phyloP scores from a whole-genome alignment of 1,140 invertebrate genomes.

The Chlorops oryzae region DNA sequence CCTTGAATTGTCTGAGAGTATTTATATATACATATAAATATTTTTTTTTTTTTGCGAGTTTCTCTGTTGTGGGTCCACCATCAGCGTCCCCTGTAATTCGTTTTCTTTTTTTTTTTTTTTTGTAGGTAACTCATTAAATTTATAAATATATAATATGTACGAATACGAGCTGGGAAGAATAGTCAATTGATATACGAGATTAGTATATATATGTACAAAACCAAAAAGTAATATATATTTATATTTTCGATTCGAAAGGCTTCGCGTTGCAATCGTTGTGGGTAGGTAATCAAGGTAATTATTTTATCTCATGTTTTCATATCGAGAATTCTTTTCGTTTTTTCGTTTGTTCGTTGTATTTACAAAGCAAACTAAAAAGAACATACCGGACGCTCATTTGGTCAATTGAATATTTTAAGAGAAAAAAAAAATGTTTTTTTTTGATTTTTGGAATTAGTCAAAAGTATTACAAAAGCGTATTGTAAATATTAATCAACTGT shows the following conservation, averaged over 20 bases:
- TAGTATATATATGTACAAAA: conserved; percentile 37
- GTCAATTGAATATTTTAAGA: conserved; percentile 6
- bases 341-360: conserved; percentile 21
- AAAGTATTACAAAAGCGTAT: conserved; percentile 46
- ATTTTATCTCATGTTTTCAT: conserved; percentile 14
- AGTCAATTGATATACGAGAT: too few relatives aligned
- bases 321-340: conserved; percentile 17
- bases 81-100: too few relatives aligned
- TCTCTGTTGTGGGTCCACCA: too few relatives aligned
- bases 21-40: background rate
- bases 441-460: conserved; percentile 29
- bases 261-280: conserved; percentile 10
- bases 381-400: too few relatives aligned
- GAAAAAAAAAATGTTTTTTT: conserved; percentile 17
- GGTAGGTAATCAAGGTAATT: conserved; percentile 1
- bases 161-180: background rate
- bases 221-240: conserved; percentile 44
- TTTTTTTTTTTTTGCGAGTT: conserved; percentile 10
- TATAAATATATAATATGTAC: conserved; percentile 1
- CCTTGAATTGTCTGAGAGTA: too few relatives aligned
- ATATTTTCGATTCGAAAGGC: conserved; percentile 15
- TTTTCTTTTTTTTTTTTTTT: too few relatives aligned
- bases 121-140: conserved; percentile 4
- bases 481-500: conserved; percentile 44
- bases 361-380: too few relatives aligned